Conservation (phyloP, 2,113 vertebrate species). For the Rhineura floridana region DNA sequence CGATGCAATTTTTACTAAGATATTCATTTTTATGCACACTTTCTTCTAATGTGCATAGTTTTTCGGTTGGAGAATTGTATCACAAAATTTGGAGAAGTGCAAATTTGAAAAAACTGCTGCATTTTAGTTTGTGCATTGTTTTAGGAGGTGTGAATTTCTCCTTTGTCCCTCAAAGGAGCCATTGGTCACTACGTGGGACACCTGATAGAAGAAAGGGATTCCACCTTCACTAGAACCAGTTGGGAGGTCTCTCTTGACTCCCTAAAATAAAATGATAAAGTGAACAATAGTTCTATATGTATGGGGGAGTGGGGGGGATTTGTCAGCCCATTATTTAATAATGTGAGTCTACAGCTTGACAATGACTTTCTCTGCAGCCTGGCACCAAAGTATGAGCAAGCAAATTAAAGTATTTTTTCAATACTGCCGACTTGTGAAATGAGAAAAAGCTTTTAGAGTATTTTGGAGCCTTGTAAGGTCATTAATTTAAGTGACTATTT, state of each 20-base stretch:
- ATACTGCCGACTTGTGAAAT: background rate
- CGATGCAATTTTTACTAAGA: too few relatives aligned
- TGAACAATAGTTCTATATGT: background rate
- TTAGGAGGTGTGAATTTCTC: too few relatives aligned
- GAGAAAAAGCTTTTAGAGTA: background rate
- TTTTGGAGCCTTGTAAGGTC: background rate
- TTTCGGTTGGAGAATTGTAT: too few relatives aligned
- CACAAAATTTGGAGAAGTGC: too few relatives aligned
- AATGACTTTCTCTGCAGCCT: background rate
- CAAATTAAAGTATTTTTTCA: background rate
- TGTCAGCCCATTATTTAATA: background rate
- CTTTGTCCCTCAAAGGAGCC: too few relatives aligned
- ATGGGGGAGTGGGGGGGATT: background rate
- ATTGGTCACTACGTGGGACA: too few relatives aligned
- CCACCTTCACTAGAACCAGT: background rate
- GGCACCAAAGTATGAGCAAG: background rate
- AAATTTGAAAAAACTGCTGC: too few relatives aligned
- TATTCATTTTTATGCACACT: too few relatives aligned
- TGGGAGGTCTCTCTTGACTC: background rate
- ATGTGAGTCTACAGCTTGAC: background rate
- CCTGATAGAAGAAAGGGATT: too few relatives aligned
- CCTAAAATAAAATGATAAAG: background rate
- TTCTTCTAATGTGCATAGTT: too few relatives aligned
- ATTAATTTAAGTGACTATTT: conserved; percentile 12
- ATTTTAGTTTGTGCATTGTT: too few relatives aligned